Evolutionary conservation across 2,888 invertebrate genomes (phyloP).

Genomic region (Therioaphis trifolii): DNA sequence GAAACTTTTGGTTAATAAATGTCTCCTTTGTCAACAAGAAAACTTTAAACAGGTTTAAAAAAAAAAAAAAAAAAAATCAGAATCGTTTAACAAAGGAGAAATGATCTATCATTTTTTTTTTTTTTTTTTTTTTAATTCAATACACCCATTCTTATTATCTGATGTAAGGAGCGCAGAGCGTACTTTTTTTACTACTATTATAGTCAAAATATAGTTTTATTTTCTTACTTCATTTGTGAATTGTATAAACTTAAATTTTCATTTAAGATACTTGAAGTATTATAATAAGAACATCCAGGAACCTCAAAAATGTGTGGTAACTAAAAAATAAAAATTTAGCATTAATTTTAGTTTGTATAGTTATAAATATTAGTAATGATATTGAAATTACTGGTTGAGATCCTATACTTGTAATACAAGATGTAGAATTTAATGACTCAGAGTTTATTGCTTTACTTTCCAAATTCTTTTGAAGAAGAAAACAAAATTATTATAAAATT

Average conservation of each 20-base stretch:
- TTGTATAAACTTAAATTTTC: background rate
- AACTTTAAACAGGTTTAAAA: no score
- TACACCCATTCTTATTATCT: no score
- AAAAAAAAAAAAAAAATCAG: no score
- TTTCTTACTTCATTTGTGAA: slow-evolving; percentile 28
- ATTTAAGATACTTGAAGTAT: background rate
- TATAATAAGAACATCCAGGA: slow-evolving; percentile 46
- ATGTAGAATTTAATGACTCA: background rate
- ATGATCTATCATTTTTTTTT: no score
- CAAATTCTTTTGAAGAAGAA: slow-evolving; percentile 10
- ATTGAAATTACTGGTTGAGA: slow-evolving; percentile 32
- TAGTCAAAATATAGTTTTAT: background rate
- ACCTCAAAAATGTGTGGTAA: slow-evolving; percentile 9
- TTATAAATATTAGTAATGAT: background rate
- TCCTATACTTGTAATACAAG: slow-evolving; percentile 14
- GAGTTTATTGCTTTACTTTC: background rate
- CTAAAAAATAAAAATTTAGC: slow-evolving; percentile 36
- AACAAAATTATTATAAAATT: background rate
- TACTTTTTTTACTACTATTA: no score
- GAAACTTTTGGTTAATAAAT: no score
- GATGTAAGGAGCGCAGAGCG: no score
- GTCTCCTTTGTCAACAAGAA: no score
- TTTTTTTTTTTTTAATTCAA: no score
- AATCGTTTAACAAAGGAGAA: no score
- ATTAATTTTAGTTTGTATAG: background rate